Evolutionary conservation across 2,797 vertebrate genomes (phyloP).

Genomic region (Enoplosus armatus): DNA sequence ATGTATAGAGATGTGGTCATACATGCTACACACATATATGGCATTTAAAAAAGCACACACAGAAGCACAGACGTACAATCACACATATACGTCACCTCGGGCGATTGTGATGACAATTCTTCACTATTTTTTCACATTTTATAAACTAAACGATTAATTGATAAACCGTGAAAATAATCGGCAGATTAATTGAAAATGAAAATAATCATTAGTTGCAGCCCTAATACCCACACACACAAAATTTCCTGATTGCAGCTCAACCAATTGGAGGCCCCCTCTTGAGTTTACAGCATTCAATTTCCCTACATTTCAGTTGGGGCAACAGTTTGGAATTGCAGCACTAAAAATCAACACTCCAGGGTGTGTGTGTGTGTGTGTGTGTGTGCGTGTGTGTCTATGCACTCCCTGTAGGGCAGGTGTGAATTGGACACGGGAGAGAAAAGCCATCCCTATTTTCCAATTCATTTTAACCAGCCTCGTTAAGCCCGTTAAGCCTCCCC

Average conservation of each 20-base stretch:
- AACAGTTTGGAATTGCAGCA: conserved; percentile 66
- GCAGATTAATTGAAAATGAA: too few relatives aligned
- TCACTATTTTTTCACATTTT: too few relatives aligned
- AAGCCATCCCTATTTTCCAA: conserved; percentile 65
- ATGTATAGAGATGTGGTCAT: conserved; percentile 14
- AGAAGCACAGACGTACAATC: conserved; percentile 1
- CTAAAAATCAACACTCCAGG: conserved; percentile 57
- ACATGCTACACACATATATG: neutral
- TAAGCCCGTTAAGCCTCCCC: conserved; percentile 72
- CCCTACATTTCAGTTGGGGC: conserved; percentile 52
- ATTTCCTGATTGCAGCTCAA: conserved; percentile 40
- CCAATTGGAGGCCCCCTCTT: conserved; percentile 27
- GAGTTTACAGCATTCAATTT: conserved; percentile 43
- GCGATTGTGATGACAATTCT: too few relatives aligned
- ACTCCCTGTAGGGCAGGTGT: conserved; percentile 71
- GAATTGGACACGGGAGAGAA: conserved; percentile 75
- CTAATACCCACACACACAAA: neutral
- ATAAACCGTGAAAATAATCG: too few relatives aligned
- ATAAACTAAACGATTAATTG: too few relatives aligned
- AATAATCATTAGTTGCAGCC: too few relatives aligned
- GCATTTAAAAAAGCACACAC: conserved; percentile 15
- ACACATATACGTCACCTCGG: conserved; percentile 5
- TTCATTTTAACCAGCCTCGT: conserved; percentile 69
- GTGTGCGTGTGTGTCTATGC: conserved; percentile 15
- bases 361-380: conserved; percentile 40